phyloP scores from a whole-genome alignment of 2,888 invertebrate genomes.

The Eupithecia dodoneata region DNA sequence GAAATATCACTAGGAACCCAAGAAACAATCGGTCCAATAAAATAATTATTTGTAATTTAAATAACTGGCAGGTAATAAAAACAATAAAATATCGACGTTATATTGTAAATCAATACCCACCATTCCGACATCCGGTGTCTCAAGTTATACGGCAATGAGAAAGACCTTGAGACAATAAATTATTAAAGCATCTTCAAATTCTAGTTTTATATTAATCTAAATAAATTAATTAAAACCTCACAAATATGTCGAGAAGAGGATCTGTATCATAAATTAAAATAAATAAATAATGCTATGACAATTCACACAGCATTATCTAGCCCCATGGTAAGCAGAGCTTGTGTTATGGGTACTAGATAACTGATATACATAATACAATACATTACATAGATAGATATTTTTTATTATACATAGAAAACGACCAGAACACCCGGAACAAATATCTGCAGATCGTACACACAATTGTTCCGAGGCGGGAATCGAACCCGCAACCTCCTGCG shows the following conservation, averaged over 20 bases:
- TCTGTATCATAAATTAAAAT: neutral
- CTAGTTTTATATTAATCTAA: neutral
- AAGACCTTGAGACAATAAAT: constrained; percentile 13
- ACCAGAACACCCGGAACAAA: too few species aligned
- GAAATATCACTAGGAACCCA: neutral
- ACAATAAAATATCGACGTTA: neutral
- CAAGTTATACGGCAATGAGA: neutral
- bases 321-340: too few species aligned
- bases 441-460: too few species aligned
- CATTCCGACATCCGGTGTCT: constrained; percentile 11
- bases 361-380: too few species aligned
- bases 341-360: too few species aligned
- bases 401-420: too few species aligned
- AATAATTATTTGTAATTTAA: neutral
- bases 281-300: too few species aligned
- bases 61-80: neutral
- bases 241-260: neutral
- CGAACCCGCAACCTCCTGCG: too few species aligned
- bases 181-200: neutral
- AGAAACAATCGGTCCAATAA: constrained; percentile 3
- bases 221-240: neutral
- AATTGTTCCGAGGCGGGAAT: too few species aligned
- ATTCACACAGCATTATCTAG: too few species aligned
- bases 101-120: constrained; percentile 8
- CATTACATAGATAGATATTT: too few species aligned